Conservation (phyloP, 2,888 invertebrate species). For the Aphrophora alni region DNA sequence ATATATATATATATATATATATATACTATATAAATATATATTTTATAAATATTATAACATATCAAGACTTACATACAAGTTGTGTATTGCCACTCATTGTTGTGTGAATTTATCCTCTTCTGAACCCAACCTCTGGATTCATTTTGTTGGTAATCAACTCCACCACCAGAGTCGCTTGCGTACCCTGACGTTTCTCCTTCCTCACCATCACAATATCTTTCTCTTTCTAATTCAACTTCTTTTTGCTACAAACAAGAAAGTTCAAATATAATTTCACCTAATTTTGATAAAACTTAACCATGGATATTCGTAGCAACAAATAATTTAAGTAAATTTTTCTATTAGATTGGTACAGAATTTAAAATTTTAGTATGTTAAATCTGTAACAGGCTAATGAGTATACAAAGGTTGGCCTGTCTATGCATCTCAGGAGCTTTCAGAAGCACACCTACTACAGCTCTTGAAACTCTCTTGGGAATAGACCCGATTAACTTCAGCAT, state of each 20-base stretch:
- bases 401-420: no score
- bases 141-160: conserved; percentile 47
- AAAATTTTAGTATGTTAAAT: no score
- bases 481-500: no score
- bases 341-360: no score
- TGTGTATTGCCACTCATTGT: conserved; percentile 20
- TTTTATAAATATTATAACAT: not conserved
- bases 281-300: not conserved
- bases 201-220: conserved; percentile 65
- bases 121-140: conserved; percentile 16
- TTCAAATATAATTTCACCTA: not conserved
- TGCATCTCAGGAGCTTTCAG: no score
- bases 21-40: not conserved
- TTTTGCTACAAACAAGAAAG: not conserved
- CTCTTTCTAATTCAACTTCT: not conserved
- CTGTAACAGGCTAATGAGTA: no score
- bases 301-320: not conserved
- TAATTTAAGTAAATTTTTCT: not conserved
- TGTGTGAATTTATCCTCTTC: not conserved
- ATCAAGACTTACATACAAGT: not conserved
- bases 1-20: no score
- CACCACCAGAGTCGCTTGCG: conserved; percentile 74
- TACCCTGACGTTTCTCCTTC: conserved; percentile 77
- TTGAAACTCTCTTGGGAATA: no score
- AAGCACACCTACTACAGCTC: no score